Evolutionary conservation across 2,888 invertebrate genomes (phyloP), one percentile per base, ranked within the genome.

Genomic region (Microplitis deprimator): DNA sequence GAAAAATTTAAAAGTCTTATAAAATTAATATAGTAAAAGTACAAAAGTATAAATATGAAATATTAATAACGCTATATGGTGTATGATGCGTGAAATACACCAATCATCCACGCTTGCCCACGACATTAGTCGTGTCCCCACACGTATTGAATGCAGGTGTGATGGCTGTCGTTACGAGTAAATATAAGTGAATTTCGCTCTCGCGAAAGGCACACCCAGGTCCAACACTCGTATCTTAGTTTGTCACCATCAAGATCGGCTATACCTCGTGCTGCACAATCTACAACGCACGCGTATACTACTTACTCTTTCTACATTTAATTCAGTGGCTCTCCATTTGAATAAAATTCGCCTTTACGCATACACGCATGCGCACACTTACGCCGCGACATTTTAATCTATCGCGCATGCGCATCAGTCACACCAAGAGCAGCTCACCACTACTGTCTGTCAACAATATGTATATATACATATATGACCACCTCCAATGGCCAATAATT

Each of bases 1-100:
- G 3, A 29, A 29, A 29, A 29, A 29, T 29, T 29, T 3, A 29
- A 29, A 29, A 29, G 4, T 29, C 0, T 29, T 4, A 4, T 29
- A 29, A 29, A 29, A 29, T 4, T 29, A 29, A 29, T 29, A 29
- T 3, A 13, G 13, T 13, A 50, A 10, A 50, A 50, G 50, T 68
- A 71, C 59, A 70, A 39, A 39, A 65, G 16, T 62, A 67, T 20
- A 74, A 79, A 75, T 64, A 79, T 75, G 77, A 71, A 73, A 71
- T 76, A 73, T 75, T 75, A 50, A 50, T 50, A 50, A 50, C 50
- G 50, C 13, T 13, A 50, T 13, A 8, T 50, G 5, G 13, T 73
- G 75, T 68, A 72, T 73, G 77, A 79, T 78, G 78, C 16, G 75
- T 77, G 70, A 73, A 80, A 80, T 71, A 78, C 76, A 74, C 77